Conservation (phyloP, 2,888 invertebrate genomes). For the Pycnomerus fuliginosus region DNA sequence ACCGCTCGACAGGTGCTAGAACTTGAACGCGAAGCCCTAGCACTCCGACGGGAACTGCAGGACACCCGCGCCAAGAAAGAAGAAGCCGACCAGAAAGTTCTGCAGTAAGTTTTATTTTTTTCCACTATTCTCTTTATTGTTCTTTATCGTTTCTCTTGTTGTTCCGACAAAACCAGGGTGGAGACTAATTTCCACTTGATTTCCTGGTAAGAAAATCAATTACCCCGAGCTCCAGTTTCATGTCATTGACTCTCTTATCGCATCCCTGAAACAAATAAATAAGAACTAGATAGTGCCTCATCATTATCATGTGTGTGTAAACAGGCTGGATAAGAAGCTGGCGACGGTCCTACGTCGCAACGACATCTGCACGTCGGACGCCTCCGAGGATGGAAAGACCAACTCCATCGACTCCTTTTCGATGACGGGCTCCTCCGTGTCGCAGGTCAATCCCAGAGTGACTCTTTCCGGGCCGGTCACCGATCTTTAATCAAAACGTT, state of each 20-base stretch:
- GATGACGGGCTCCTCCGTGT: constrained; percentile 35
- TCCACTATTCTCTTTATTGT: constrained; percentile 1
- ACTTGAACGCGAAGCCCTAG: constrained; percentile 56
- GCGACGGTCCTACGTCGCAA: constrained; percentile 53
- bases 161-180: background rate
- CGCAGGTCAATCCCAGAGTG: constrained; percentile 43
- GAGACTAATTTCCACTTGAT: constrained; percentile 17
- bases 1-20: constrained; percentile 51
- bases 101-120: constrained; percentile 55
- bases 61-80: constrained; percentile 60
- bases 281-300: too few relatives aligned
- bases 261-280: too few relatives aligned
- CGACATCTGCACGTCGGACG: constrained; percentile 40
- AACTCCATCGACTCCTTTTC: constrained; percentile 43
- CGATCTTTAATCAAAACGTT: constrained; percentile 50
- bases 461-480: constrained; percentile 64
- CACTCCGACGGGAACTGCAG: constrained; percentile 57
- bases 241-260: constrained; percentile 10
- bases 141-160: constrained; percentile 6
- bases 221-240: constrained; percentile 5
- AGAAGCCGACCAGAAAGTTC: constrained; percentile 59
- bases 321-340: constrained; percentile 61
- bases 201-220: constrained; percentile 20
- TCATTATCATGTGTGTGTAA: background rate
- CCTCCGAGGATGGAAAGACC: constrained; percentile 47